A percentile compares a stretch with the other conserved stretches of the same genome.
Evolutionary conservation across 2,113 vertebrate species (phyloP).

Genomic region (Pomatorhinus ruficollis): DNA sequence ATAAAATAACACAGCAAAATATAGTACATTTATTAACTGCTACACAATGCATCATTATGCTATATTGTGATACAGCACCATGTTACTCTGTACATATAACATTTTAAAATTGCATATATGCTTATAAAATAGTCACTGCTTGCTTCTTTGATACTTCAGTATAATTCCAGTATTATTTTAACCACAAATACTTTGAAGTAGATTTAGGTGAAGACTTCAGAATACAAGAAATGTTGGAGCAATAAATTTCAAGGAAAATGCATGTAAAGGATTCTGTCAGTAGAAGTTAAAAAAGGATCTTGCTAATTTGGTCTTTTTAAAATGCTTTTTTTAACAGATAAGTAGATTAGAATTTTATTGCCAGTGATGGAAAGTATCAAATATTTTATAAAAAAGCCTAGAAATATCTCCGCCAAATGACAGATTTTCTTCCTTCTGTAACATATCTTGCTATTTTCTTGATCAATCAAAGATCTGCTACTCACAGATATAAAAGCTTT

Average conservation of each 20-base stretch:
- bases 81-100: background rate
- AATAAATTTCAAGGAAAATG: background rate
- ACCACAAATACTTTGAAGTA: background rate
- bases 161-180: background rate
- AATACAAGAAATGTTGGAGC: background rate
- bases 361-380: background rate
- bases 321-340: background rate
- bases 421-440: background rate
- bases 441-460: background rate
- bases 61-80: background rate
- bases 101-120: background rate
- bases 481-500: background rate
- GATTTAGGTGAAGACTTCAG: background rate
- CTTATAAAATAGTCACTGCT: background rate
- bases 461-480: background rate
- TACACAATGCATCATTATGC: background rate
- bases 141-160: background rate
- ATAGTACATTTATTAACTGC: background rate
- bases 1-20: background rate
- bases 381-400: background rate
- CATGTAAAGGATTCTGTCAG: background rate
- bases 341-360: slow-evolving; percentile 3
- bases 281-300: background rate
- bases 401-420: background rate
- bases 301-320: background rate